Evolutionary conservation across 2,113 vertebrate species (phyloP).

Genomic region (Rhinolophus ferrumequinum): DNA sequence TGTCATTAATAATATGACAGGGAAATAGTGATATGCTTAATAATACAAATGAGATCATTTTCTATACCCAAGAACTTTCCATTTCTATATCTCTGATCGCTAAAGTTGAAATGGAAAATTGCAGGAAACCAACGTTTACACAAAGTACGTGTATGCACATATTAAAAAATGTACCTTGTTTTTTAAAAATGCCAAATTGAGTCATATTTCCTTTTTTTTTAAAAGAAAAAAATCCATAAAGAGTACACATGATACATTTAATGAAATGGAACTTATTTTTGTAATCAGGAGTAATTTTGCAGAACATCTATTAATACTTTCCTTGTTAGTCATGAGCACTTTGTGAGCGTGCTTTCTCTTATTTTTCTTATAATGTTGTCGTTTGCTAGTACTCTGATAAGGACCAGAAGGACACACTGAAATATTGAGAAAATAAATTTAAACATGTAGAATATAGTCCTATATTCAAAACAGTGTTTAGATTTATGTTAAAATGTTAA

Average conservation of each 20-base stretch:
- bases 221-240: background rate
- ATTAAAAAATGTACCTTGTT: background rate
- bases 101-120: conserved; percentile 1
- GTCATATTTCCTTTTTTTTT: background rate
- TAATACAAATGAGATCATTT: conserved; percentile 36
- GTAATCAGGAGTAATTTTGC: background rate
- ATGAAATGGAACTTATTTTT: background rate
- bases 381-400: background rate
- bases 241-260: background rate
- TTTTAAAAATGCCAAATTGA: background rate
- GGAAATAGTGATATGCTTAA: background rate
- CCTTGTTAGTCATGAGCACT: background rate
- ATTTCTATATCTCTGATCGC: background rate
- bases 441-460: background rate
- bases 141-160: background rate
- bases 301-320: background rate
- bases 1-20: conserved; percentile 18
- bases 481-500: background rate
- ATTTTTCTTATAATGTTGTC: background rate
- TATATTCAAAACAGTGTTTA: background rate
- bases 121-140: background rate
- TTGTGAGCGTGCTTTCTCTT: background rate
- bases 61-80: background rate
- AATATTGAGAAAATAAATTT: background rate
- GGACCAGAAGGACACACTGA: background rate